Evolutionary conservation across 1,140 invertebrate species (phyloP), one percentile per base, ranked within the genome.

Genomic region (Trachymyrmex septentrionalis): DNA sequence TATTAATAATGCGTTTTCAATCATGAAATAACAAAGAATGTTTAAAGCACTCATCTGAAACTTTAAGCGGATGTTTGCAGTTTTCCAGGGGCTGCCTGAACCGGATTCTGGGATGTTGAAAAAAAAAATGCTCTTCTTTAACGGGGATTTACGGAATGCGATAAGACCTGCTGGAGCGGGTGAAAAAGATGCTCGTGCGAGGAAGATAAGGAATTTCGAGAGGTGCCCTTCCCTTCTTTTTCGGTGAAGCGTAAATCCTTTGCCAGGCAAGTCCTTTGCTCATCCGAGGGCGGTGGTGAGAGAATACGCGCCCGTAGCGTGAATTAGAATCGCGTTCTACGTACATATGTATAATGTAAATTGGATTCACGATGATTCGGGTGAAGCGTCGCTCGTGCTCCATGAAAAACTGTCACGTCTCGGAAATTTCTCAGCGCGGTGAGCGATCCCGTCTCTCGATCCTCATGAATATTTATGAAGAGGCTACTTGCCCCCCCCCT

Each of bases 51-150:
- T 19, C 9, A 27, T 59, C 16, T 59, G 57, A 44, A 81, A 6
- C 57, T 48, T 30, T 6, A 21, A 73, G 34, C 50, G 38, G 14
- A 19, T 30, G 48, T 38, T 81, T 55, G 53, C 53, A 73, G 7
- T 59, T 72, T 57, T 34, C 55, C 19, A 4, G 27, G 14, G 14
- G 9, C 12, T 30, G 12, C 55, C 66, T 16, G 78, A 38, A 59
- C 38, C 34, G 30, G 30, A 7, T 61, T 75, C 44, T 19, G 44
- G n/a, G 30, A 75, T n/a, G 69, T 84, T 75, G 38, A 19, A 67
- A 57, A 84, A 84, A 75, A 84, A 75, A 72, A 84, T 73, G 12
- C 69, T 84, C 80, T 73, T 24, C 53, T 73, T 84, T 84, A 84
- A 75, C 80, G 69, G 71, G 72, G 80, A 84, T 84, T 75, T 84